Base-by-base conservation (phyloP, 2,113 vertebrate genomes). In the Tauraco erythrolophus region DNA sequence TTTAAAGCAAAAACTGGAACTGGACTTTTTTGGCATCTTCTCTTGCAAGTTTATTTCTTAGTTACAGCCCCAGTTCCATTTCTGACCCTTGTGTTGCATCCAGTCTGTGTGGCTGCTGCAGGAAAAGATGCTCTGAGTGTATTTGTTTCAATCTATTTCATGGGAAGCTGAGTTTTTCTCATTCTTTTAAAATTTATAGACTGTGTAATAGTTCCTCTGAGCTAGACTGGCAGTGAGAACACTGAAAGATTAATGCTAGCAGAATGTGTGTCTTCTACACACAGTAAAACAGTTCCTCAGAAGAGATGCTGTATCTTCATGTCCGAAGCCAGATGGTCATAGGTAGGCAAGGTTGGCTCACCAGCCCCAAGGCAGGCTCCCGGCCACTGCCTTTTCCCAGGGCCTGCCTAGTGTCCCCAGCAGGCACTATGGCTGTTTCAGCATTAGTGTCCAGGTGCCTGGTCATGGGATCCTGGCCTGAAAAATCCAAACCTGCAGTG, bases 121-220 rank as follows among this genome's bases (percentile, higher is more conserved):
- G 43, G 43, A 82, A 39, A 56, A 82, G 28, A 41, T 74, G 25
- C 19, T 89, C 37, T n/a, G 12, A 64, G 27, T 71, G 1, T 6
- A 87, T 94, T 96, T 71, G 15, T 95, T 92, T 89, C 69, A 65
- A 68, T 39, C n/a, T 96, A 27, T 90, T 96, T 95, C 84, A 89
- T 61, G 31, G 70, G 25, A 28, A 94, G 41, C 14, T 66, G 51
- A 82, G 30, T 18, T 89, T 91, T 95, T 89, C 77, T 82, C 79
- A 39, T 93, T 89, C 48, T 77, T 82, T 90, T 80, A 94, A 74
- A 88, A 25, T 93, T 96, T 93, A 90, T 83, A 69, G 87, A 72
- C 66, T 89, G 62, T 96, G 65, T 83, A 94, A 94, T 95, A 93
- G 62, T 33, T 92, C n/a, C 37, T 94, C 92, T 93, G 90, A 88